These are phyloP conservation scores for Tetrapedia diversipes DNA, from an alignment of 2,888 invertebrate genomes.

Conservation along the genomic window DNA sequence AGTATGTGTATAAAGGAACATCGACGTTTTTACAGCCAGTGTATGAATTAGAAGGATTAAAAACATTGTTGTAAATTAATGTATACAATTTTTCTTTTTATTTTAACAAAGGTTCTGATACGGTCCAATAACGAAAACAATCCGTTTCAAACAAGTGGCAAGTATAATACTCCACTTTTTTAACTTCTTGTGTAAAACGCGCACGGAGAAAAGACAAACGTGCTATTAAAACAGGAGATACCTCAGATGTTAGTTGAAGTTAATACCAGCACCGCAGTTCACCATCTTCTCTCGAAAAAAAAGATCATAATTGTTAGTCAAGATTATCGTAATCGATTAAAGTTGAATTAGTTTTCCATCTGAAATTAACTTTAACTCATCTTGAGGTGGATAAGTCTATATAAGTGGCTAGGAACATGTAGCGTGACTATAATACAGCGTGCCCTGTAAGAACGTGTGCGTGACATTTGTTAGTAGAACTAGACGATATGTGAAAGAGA, in stretches of 20 bases:
- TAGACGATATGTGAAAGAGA: constrained; percentile 32
- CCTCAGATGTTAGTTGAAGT: constrained; percentile 37
- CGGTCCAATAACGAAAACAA: neutral
- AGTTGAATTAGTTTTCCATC: constrained; percentile 14
- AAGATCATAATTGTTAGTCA: neutral
- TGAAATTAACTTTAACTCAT: constrained; percentile 44
- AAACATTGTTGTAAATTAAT: constrained; percentile 46
- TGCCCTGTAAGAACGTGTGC: constrained; percentile 53
- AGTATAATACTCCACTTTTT: neutral
- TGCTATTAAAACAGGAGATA: constrained; percentile 18
- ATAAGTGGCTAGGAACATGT: constrained; percentile 50
- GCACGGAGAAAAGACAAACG: constrained; percentile 6
- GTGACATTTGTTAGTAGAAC: constrained; percentile 54
- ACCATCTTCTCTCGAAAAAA: constrained; percentile 3
- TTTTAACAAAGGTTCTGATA: constrained; percentile 4
- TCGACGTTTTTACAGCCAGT: constrained; percentile 47
- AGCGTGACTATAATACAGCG: constrained; percentile 47
- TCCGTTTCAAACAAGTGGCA: neutral
- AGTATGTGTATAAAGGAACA: constrained; percentile 34
- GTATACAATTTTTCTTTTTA: constrained; percentile 30
- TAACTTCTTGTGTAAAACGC: constrained; percentile 29
- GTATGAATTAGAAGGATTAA: constrained; percentile 54
- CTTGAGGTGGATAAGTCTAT: constrained; percentile 27
- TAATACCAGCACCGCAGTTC: constrained; percentile 14
- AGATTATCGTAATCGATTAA: neutral